Base-by-base conservation (phyloP, 2,113 vertebrate genomes). In the Plecturocebus donacophilus region DNA sequence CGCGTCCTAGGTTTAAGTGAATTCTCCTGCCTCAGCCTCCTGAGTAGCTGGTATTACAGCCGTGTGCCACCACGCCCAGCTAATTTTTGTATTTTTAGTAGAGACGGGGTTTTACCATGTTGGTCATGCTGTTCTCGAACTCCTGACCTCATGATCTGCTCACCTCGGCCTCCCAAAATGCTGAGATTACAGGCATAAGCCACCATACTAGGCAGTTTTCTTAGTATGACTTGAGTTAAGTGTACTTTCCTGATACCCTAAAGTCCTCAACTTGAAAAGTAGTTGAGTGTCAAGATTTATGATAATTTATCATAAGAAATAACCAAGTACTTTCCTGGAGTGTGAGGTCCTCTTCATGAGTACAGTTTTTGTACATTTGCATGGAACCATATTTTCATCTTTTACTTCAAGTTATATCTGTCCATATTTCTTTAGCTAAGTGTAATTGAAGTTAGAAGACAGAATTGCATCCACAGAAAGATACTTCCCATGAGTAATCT, bases 381-480 rank as follows among this genome's bases (percentile, higher is more conserved):
- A 64, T 77, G 3, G 49, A 40, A 21, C 14, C 38, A 0, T 40
- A 7, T 89, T 90, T 73, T 79, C 8, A 61, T 64, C 75, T 92
- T 93, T 71, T 49, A 88, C 58, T 81, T 54, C 52, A 81, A 80
- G 5, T 70, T 89, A n/a, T 86, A 90, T 97, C 89, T 94, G 7
- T 89, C 16, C 14, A 30, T 54, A 83, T 73, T 85, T 91, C 9
- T 87, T 66, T 70, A 87, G 49, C 25, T 47, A 97, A 94, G 79
- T 27, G 17, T 64, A 71, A 76, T 8, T 42, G 23, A 95, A 23
- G 38, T 32, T 87, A 88, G n/a, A 88, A 91, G 42, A 20, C 20
- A 79, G 23, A 77, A 47, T 9, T 76, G 3, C 38, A 80, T 56
- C 71, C 30, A 20, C 3, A 73, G n/a, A 49, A 56, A 56, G 35